Evolutionary conservation across 2,797 vertebrate species (phyloP).

Genomic region (Discoglossus pictus): DNA sequence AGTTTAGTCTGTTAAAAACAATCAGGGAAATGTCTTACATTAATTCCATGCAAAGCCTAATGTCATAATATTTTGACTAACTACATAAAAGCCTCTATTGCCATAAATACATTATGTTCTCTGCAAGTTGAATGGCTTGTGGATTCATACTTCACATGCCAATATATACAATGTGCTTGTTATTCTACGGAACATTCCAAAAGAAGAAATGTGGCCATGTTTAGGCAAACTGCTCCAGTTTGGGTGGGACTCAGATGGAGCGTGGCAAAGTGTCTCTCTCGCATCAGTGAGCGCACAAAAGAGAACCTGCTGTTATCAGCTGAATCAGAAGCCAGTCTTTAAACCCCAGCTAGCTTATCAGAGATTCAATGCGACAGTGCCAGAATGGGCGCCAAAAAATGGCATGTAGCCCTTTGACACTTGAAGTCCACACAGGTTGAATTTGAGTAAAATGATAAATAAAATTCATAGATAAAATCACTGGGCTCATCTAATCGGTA

Average conservation of each 20-base stretch:
- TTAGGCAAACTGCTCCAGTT: conserved; percentile 6
- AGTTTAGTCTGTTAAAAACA: too few species aligned
- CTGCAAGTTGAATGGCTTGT: too few species aligned
- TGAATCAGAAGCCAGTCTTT: conserved; percentile 12
- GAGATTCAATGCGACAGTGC: conserved; percentile 5
- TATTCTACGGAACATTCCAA: conserved; percentile 3
- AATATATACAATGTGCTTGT: background rate
- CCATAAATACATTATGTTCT: too few species aligned
- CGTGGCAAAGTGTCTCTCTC: conserved; percentile 21
- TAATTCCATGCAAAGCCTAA: too few species aligned
- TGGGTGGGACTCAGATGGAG: conserved; percentile 26
- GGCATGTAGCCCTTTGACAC: too few species aligned
- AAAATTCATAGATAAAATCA: too few species aligned
- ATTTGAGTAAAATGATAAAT: too few species aligned
- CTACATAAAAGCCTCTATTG: too few species aligned
- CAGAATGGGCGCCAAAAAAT: background rate
- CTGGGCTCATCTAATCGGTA: too few species aligned
- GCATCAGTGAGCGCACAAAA: conserved; percentile 25
- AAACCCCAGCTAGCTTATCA: conserved; percentile 8
- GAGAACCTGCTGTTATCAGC: conserved; percentile 41
- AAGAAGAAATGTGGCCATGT: background rate
- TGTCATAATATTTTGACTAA: too few species aligned
- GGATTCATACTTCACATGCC: too few species aligned
- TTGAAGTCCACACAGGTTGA: background rate
- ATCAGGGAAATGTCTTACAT: too few species aligned